Evolutionary conservation across 2,888 invertebrate genomes (phyloP).

Genomic region (Nowickia ferox): DNA sequence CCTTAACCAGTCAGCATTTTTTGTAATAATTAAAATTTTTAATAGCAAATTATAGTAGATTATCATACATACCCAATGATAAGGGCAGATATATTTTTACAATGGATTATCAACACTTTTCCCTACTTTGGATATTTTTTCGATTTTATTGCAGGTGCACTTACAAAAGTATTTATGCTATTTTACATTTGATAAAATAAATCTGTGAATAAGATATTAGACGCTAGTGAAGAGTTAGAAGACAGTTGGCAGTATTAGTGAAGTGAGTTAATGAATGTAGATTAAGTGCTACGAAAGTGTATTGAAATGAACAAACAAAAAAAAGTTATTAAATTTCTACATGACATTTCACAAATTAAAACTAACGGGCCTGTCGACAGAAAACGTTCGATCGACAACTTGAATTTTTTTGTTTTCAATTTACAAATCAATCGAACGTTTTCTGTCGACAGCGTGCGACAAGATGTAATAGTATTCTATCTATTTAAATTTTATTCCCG

Average conservation of each 20-base stretch:
- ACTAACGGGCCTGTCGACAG: too few relatives aligned
- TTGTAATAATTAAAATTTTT: constrained; percentile 27
- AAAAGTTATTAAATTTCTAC: not conserved
- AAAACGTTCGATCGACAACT: too few relatives aligned
- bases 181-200: constrained; percentile 39
- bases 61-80: constrained; percentile 31
- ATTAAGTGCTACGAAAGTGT: not conserved
- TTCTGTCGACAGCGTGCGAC: too few relatives aligned
- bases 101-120: constrained; percentile 64
- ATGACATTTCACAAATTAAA: not conserved
- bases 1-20: constrained; percentile 83
- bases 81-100: constrained; percentile 68
- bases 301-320: not conserved
- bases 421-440: too few relatives aligned
- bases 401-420: too few relatives aligned
- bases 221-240: constrained; percentile 11
- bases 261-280: not conserved
- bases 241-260: not conserved
- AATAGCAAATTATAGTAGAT: constrained; percentile 15
- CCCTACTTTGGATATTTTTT: constrained; percentile 34
- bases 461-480: too few relatives aligned
- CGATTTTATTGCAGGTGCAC: constrained; percentile 33
- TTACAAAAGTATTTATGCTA: constrained; percentile 50
- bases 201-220: not conserved
- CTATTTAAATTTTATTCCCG: too few relatives aligned